These are phyloP conservation scores for Priapulus caudatus DNA, from an alignment of 2,888 invertebrate genomes.

Conservation along the genomic window DNA sequence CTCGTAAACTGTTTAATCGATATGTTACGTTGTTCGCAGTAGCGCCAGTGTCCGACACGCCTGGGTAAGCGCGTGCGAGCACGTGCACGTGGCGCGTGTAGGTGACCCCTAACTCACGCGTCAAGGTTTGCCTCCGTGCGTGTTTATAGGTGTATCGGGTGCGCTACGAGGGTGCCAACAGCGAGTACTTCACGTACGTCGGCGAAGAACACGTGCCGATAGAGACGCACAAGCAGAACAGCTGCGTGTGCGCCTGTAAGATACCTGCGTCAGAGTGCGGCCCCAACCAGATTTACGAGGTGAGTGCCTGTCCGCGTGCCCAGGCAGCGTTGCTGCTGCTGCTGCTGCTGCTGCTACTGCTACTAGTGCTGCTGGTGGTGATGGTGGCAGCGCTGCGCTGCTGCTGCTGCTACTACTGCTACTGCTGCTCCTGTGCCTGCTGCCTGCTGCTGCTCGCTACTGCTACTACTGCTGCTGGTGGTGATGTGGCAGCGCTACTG, in stretches of 20 bases:
- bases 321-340: slow-evolving; percentile 3
- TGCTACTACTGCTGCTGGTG: slow-evolving; percentile 1
- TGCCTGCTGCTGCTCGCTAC: not conserved
- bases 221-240: not conserved
- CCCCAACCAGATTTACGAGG: not conserved
- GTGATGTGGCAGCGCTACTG: not conserved
- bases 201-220: not conserved
- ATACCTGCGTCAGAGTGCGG: not conserved
- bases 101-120: no score
- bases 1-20: no score
- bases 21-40: no score
- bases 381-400: not conserved
- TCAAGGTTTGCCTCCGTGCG: no score
- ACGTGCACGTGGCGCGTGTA: no score
- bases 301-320: no score
- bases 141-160: no score
- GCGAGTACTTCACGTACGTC: not conserved
- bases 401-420: slow-evolving; percentile 3
- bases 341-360: slow-evolving; percentile 3
- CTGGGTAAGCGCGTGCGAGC: no score
- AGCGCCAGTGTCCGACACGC: no score
- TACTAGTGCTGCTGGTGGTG: not conserved
- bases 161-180: no score
- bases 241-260: slow-evolving; percentile 1
- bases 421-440: not conserved